These are phyloP conservation scores for Malacoraja senta DNA, from an alignment of 2,797 vertebrate genomes.

Conservation along the genomic window DNA sequence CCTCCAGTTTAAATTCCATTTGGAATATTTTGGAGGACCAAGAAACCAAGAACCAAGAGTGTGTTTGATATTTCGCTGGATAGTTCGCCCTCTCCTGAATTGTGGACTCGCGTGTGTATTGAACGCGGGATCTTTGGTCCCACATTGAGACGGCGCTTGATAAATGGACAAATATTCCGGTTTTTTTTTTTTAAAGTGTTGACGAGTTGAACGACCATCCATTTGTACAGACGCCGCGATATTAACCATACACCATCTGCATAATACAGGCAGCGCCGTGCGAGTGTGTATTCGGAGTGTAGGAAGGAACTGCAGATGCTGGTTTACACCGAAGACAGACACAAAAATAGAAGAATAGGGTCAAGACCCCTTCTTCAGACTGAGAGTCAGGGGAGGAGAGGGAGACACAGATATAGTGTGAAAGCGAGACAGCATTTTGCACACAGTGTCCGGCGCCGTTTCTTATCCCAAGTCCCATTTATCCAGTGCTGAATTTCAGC, in stretches of 20 bases:
- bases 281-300: background rate
- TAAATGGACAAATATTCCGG: background rate
- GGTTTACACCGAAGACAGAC: too few species aligned
- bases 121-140: background rate
- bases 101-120: background rate
- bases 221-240: slow-evolving; percentile 23
- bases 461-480: background rate
- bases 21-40: too few species aligned
- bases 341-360: too few species aligned
- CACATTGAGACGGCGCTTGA: background rate
- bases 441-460: background rate
- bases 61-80: background rate
- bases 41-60: too few species aligned
- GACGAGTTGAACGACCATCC: too few species aligned
- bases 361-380: too few species aligned
- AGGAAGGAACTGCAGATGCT: too few species aligned
- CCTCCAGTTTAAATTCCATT: too few species aligned
- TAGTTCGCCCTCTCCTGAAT: background rate
- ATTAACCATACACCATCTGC: background rate
- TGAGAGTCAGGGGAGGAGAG: too few species aligned
- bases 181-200: background rate
- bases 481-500: background rate
- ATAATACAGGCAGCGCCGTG: slow-evolving; percentile 21
- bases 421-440: background rate
- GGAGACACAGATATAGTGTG: too few species aligned